Conservation (phyloP, 1,140 invertebrate genomes). For the Battus philenor region DNA sequence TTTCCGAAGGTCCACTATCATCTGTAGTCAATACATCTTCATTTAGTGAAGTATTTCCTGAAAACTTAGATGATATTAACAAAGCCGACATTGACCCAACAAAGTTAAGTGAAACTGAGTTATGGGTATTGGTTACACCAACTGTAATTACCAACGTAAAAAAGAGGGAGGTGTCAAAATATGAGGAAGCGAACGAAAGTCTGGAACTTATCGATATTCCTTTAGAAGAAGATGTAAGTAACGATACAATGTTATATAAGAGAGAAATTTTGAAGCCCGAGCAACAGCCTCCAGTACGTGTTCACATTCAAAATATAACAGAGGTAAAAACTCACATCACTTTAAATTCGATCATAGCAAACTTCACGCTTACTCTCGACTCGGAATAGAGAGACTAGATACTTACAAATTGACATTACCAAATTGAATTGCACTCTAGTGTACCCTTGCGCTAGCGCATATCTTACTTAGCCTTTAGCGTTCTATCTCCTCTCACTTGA, state of each 20-base stretch:
- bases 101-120: slow-evolving; percentile 38
- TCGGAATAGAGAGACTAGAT: no score
- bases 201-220: slow-evolving; percentile 57
- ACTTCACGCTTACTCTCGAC: no score
- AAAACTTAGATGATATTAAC: slow-evolving; percentile 11
- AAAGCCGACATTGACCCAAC: slow-evolving; percentile 39
- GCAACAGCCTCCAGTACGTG: slow-evolving; percentile 68
- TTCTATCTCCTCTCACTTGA: no score
- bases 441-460: no score
- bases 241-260: slow-evolving; percentile 60
- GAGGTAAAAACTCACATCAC: no score
- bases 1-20: background rate
- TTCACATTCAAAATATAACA: slow-evolving; percentile 73
- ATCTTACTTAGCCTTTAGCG: no score
- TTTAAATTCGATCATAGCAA: background rate
- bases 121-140: slow-evolving; percentile 59
- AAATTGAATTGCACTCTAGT: no score
- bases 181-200: slow-evolving; percentile 27
- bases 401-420: no score
- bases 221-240: slow-evolving; percentile 47
- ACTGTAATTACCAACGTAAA: slow-evolving; percentile 40
- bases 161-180: slow-evolving; percentile 46
- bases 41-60: background rate
- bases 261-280: slow-evolving; percentile 67
- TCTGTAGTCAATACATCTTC: background rate